phyloP scores from a whole-genome alignment of 2,888 invertebrate species.

The Seira sanloemensis region DNA sequence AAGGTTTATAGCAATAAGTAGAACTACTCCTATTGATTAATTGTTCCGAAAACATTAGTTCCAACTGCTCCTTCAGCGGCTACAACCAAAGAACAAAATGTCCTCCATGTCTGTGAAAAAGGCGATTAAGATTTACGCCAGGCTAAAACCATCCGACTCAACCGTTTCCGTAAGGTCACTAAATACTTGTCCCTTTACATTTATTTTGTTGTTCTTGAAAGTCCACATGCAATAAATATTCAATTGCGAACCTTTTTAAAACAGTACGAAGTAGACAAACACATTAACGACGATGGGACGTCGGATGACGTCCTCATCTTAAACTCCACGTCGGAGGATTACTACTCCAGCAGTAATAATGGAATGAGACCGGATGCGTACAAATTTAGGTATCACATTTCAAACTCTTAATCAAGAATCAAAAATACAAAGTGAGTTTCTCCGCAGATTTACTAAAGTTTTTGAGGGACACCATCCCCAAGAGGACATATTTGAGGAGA shows the following conservation, averaged over 20 bases:
- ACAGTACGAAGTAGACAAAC: conserved; percentile 44
- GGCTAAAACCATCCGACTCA: conserved; percentile 64
- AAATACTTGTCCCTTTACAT: too few species aligned
- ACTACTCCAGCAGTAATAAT: neutral
- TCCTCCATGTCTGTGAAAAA: conserved; percentile 56
- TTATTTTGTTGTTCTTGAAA: too few species aligned
- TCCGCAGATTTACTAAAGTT: conserved; percentile 77
- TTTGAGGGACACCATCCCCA: conserved; percentile 77
- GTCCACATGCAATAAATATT: neutral
- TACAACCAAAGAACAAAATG: too few species aligned
- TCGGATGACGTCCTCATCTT: conserved; percentile 42
- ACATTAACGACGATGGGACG: conserved; percentile 41
- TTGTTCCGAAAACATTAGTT: neutral
- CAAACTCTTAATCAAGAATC: neutral
- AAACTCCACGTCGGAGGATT: conserved; percentile 21
- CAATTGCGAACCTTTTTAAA: neutral
- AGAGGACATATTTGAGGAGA: conserved; percentile 76
- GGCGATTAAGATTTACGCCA: conserved; percentile 70
- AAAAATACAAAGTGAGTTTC: neutral
- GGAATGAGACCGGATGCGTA: conserved; percentile 35
- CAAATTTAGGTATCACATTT: conserved; percentile 27
- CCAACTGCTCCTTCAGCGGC: neutral
- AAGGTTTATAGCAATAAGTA: neutral
- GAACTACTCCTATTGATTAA: neutral
- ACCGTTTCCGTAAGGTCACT: conserved; percentile 42